Evolutionary conservation across 64 coral and sea anemone genomes (phyloP), one percentile per base, ranked within the genome.

Genomic region (Catalaphyllia jardinei): DNA sequence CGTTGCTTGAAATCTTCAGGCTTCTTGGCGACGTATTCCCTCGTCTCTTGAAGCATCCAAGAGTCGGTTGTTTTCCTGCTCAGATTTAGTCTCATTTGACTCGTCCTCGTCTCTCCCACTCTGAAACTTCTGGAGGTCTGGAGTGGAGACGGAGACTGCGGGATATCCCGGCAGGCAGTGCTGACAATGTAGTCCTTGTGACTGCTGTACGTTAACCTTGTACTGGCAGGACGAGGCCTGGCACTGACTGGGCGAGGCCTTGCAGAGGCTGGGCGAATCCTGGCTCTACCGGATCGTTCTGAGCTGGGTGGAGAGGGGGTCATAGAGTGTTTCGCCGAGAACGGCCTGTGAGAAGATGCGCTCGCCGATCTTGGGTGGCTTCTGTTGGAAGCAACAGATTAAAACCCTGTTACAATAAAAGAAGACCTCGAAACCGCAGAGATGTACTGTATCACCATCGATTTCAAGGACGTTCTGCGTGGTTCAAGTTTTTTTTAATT

Each of bases 161-260:
- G 95, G 24, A 96, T 93, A 71, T 96, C 29, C 60, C 87, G 85
- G 63, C 75, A 89, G 14, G 95, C 91, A 38, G 54, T 88, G 29
- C 76, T 93, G 55, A 96, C 95, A n/a, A 96, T 90, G 57, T 96
- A 96, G 72, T 96, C 95, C 67, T 96, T 96, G 60, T 93, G 90
- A 55, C 95, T 96, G 62, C 95, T 94, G 39, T 96, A 92, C 16
- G 79, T 46, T 11, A 96, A 91, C 42, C 62, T 76, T 10, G 76
- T 75, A 93, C 95, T 90, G 28, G 82, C 17, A 50, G 91, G 88
- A 57, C 91, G 88, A 8, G 80, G 71, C 28, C 39, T 87, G 71
- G 29, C 52, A 76, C 81, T 87, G 8, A 74, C 82, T 31, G 88
- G 71, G 76, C 88, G 93, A 57, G 55, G 79, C 14, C 89, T 82